Percentiles rank a stretch among this genome's conserved stretches.
These are phyloP conservation scores for Halyomorpha halys DNA, from an alignment of 1,140 invertebrate species.

Conservation along the genomic window DNA sequence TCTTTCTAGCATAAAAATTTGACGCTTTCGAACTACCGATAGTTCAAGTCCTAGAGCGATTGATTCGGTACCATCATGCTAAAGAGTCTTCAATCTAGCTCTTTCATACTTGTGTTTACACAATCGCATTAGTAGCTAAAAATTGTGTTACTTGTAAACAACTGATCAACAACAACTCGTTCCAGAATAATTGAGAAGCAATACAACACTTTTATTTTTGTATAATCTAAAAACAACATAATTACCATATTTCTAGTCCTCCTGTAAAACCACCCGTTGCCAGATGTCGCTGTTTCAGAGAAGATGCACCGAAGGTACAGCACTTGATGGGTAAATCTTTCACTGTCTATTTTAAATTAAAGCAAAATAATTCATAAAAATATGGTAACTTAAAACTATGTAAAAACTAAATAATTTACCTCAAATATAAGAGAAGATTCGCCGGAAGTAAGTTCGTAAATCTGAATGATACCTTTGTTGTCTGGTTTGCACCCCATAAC, in stretches of 20 bases:
- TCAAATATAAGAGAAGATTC: conserved; percentile 61
- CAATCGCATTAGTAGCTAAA: no score
- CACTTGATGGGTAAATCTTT: conserved; percentile 81
- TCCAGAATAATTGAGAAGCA: no score
- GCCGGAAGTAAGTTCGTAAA: conserved; percentile 70
- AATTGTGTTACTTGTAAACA: no score
- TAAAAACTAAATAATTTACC: conserved; percentile 33
- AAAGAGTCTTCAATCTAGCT: no score
- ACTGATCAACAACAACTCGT: no score
- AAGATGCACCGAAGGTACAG: conserved; percentile 82
- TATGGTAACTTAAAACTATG: not conserved
- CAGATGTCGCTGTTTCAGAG: conserved; percentile 61
- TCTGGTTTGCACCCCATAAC: conserved; percentile 73
- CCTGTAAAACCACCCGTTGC: conserved; percentile 89
- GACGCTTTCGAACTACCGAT: no score
- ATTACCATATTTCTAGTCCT: conserved; percentile 68
- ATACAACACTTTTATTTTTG: not conserved
- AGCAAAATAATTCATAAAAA: no score
- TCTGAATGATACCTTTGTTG: conserved; percentile 73
- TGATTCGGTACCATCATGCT: no score
- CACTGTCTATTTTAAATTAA: conserved; percentile 44
- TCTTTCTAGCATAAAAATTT: no score
- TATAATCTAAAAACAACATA: not conserved
- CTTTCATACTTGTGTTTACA: no score
- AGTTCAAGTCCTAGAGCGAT: no score